Base-by-base conservation (phyloP, 2,113 vertebrate genomes). In the Bathybates hornii region DNA sequence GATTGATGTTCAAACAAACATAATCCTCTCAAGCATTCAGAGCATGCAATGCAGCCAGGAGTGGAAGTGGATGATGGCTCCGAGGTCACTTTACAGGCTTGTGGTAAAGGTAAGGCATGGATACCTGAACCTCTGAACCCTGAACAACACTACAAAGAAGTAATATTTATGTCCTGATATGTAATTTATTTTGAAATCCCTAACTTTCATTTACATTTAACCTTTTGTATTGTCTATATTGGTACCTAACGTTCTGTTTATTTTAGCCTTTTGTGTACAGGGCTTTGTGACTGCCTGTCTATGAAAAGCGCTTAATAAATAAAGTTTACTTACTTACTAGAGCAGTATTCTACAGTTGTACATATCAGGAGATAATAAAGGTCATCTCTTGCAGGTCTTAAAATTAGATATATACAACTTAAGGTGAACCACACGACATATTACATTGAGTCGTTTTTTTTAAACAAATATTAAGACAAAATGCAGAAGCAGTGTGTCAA, bases 1-100 rank as follows among this genome's bases (percentile, higher is more conserved):
- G 85, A 86, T 87, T 87, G 87, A 90, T 84, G 86, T 82, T 89
- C 88, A 61, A 12, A 6, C 66, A 84, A 90, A 86, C 53, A 34
- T 87, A 92, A 95, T 90, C 89, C 43, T 82, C 78, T 68, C 63
- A 86, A 82, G 63, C 53, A 91, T 91, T 90, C 87, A 17, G 59
- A 85, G 48, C 66, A 88, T 85, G 66, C 45, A 45, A 5, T 12
- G 76, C 36, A 78, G 59, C 52, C 27, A 10, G 38, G 2, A 56
- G 16, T 84, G 32, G 48, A 71, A 38, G 45, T 45, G 59, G 7
- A 21, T 2, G 12, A 81, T 27, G 2, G 83, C 54, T 48, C 63
- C 6, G 1, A 61, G 61, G 81, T 89, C 88, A 88, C 81, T 84
- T 80, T 24, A 87, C 32, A 66, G 80, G 24, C 52, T 45, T 9